Conservation (phyloP, 2,113 vertebrate species). For the Chinchilla lanigera region DNA sequence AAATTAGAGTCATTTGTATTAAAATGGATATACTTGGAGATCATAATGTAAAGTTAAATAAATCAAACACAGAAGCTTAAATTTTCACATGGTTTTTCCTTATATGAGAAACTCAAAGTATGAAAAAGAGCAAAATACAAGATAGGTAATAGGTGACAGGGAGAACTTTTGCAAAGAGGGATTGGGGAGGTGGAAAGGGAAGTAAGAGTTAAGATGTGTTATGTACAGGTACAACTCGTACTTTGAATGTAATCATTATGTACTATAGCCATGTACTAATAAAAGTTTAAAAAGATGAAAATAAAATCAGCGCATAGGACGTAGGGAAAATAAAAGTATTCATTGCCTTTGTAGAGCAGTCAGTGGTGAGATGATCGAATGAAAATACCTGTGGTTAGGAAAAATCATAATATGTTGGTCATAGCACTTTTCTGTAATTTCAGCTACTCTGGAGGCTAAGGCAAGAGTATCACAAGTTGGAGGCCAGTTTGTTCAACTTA, state of each 20-base stretch:
- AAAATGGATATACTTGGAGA: not conserved
- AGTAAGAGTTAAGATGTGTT: not conserved
- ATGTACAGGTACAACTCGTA: not conserved
- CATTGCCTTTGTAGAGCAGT: not conserved
- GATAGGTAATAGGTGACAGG: not conserved
- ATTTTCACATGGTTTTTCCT: not conserved
- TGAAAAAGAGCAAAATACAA: not conserved
- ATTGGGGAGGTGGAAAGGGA: not conserved
- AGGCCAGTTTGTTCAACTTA: not conserved
- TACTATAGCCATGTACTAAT: not conserved
- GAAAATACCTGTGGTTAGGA: not conserved
- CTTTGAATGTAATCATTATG: not conserved
- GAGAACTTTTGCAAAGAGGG: not conserved
- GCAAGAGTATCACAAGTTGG: not conserved
- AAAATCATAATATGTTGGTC: not conserved
- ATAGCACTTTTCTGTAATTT: not conserved
- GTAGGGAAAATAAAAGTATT: slow-evolving; percentile 4
- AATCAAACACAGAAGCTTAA: not conserved
- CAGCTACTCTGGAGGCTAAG: not conserved
- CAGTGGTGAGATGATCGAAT: not conserved
- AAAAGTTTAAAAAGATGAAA: not conserved
- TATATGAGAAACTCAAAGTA: not conserved
- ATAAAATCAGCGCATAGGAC: not conserved
- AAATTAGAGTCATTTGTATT: not conserved
- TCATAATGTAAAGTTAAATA: not conserved